These are phyloP conservation scores for Phenganax marumi DNA, from an alignment of 92 coral and sea anemone genomes.

Conservation along the genomic window DNA sequence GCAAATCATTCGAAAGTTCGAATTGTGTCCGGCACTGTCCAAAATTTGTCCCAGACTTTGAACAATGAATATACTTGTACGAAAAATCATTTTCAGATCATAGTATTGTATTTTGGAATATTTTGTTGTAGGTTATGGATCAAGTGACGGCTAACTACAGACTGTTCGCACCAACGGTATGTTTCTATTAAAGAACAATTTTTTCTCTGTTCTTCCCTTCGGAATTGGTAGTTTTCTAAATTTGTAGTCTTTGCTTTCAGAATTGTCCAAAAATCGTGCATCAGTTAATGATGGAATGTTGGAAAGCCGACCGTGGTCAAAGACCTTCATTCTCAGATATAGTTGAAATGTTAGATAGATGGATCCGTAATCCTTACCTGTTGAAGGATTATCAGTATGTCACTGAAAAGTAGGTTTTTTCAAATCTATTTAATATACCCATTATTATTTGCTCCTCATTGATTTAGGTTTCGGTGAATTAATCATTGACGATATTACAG, in stretches of 20 bases:
- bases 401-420: conserved; percentile 28
- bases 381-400: conserved; percentile 40
- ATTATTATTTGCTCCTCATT: neutral
- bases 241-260: conserved; percentile 33
- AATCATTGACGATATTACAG: neutral
- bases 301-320: conserved; percentile 71
- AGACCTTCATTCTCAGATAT: conserved; percentile 70
- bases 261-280: conserved; percentile 78
- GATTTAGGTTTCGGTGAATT: neutral
- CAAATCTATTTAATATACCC: neutral
- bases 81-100: neutral
- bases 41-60: neutral
- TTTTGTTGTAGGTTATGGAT: conserved; percentile 32
- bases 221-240: neutral
- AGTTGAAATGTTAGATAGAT: conserved; percentile 59
- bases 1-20: too few species aligned
- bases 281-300: conserved; percentile 78
- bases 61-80: neutral
- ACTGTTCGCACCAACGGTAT: conserved; percentile 29
- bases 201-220: neutral
- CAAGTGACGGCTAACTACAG: conserved; percentile 31
- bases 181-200: neutral
- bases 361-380: conserved; percentile 74
- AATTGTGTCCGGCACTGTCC: too few species aligned
- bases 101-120: neutral